Percentiles rank a stretch among this genome's conserved stretches.
These are phyloP conservation scores for Drosophila kepulauana DNA, from an alignment of 1,140 invertebrate species.

Conservation along the genomic window DNA sequence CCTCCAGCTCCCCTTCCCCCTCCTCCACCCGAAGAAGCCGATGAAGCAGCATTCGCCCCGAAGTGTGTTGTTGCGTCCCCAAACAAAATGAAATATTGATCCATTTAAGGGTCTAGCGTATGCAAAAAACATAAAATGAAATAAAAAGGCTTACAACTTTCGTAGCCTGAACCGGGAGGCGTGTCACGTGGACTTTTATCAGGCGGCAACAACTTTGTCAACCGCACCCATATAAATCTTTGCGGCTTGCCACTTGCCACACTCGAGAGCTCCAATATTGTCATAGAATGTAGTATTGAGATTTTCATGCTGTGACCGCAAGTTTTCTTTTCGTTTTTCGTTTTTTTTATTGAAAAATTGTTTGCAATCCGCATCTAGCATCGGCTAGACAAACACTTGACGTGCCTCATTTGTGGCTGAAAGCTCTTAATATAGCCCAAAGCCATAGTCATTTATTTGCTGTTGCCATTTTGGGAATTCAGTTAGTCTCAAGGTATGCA, in stretches of 20 bases:
- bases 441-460: constrained; percentile 36
- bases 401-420: constrained; percentile 37
- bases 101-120: constrained; percentile 46
- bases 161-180: constrained; percentile 4
- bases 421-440: constrained; percentile 33
- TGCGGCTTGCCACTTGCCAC: constrained; percentile 21
- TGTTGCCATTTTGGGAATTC: not conserved
- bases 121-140: constrained; percentile 33
- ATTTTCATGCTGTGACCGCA: constrained; percentile 14
- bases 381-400: constrained; percentile 44
- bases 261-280: constrained; percentile 11
- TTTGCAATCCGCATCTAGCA: constrained; percentile 33
- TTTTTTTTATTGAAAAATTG: constrained; percentile 46
- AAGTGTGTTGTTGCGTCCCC: not conserved
- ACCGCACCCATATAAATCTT: constrained; percentile 51
- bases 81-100: constrained; percentile 72
- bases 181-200: constrained; percentile 32
- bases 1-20: not conserved
- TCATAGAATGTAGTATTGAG: constrained; percentile 5
- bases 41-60: not conserved
- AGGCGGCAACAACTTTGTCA: constrained; percentile 36
- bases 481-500: not conserved
- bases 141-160: constrained; percentile 37
- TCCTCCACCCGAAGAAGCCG: not conserved
- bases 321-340: not conserved